Percentiles rank a stretch among this genome's conserved stretches.
phyloP scores from a whole-genome alignment of 2,797 vertebrate species.

The Pseudochromis fuscus region DNA sequence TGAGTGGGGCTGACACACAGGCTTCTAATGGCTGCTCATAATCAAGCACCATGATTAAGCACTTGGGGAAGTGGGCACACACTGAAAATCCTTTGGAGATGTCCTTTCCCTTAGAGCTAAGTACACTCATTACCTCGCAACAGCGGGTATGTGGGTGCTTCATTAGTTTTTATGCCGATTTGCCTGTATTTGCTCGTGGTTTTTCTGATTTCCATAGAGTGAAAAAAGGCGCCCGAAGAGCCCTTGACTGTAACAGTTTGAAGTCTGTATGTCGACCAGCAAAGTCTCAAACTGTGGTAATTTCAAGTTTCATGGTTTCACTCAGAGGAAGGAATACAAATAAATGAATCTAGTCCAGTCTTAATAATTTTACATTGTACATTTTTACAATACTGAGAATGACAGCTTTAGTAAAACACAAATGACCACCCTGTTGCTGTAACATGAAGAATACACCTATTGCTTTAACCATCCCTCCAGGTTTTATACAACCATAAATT shows the following conservation, averaged over 20 bases:
- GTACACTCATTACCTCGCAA: constrained; percentile 79
- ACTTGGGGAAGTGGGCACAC: constrained; percentile 80
- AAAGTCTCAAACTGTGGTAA: constrained; percentile 60
- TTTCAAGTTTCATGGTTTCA: constrained; percentile 56
- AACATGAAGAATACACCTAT: constrained; percentile 15
- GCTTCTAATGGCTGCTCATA: constrained; percentile 81
- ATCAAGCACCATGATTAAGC: constrained; percentile 84
- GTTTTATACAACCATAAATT: not conserved
- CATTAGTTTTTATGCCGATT: constrained; percentile 80
- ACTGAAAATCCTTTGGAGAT: constrained; percentile 79
- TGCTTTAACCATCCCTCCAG: constrained; percentile 9
- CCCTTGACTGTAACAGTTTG: constrained; percentile 70
- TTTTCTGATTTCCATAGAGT: constrained; percentile 70
- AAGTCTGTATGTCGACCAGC: constrained; percentile 48
- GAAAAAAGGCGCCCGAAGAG: constrained; percentile 72
- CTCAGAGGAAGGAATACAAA: constrained; percentile 43
- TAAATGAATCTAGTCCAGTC: constrained; percentile 16
- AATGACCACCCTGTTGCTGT: constrained; percentile 33
- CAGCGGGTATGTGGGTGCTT: constrained; percentile 78
- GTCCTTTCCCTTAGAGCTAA: constrained; percentile 79
- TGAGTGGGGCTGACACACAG: constrained; percentile 78
- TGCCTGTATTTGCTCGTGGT: constrained; percentile 72
- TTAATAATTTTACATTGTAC: constrained; percentile 43
- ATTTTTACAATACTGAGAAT: constrained; percentile 32
- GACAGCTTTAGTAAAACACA: constrained; percentile 22